These are phyloP conservation scores for Pyralis farinalis DNA, from an alignment of 2,888 invertebrate genomes.

Conservation along the genomic window DNA sequence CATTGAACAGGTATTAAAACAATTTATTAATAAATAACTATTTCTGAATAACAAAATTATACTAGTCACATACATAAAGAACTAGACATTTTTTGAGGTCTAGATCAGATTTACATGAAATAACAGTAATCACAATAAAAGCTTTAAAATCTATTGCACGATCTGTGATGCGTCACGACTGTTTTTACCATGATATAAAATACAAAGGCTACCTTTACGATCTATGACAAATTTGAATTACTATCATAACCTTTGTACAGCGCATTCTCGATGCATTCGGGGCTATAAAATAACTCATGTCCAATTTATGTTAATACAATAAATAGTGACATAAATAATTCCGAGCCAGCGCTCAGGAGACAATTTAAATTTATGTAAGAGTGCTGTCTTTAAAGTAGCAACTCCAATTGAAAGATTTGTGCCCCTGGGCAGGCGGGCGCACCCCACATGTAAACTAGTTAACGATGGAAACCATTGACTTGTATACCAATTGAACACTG, in stretches of 20 bases:
- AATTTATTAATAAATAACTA: no score
- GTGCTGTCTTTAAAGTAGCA: slow-evolving; percentile 45
- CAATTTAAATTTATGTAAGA: slow-evolving; percentile 72
- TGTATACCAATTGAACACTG: no score
- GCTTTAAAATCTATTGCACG: slow-evolving; percentile 22
- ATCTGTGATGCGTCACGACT: slow-evolving; percentile 17
- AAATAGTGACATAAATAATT: slow-evolving; percentile 78
- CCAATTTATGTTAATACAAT: slow-evolving; percentile 81
- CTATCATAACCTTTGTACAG: slow-evolving; percentile 72
- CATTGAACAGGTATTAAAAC: no score
- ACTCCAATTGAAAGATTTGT: slow-evolving; percentile 60
- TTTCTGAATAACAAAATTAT: no score
- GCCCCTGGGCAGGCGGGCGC: slow-evolving; percentile 20
- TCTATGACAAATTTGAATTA: slow-evolving; percentile 74
- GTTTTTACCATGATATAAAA: slow-evolving; percentile 31
- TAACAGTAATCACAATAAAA: slow-evolving; percentile 16
- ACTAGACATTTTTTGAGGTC: no score
- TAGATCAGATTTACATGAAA: not conserved
- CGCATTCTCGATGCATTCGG: slow-evolving; percentile 65
- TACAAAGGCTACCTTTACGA: slow-evolving; percentile 67
- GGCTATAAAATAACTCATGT: slow-evolving; percentile 78
- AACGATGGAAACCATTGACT: no score
- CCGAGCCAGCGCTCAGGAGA: slow-evolving; percentile 57
- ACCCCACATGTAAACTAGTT: slow-evolving; percentile 8
- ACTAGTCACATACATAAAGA: no score